Evolutionary conservation across 2,888 invertebrate species (phyloP).

Genomic region (Drosophila pegasa): DNA sequence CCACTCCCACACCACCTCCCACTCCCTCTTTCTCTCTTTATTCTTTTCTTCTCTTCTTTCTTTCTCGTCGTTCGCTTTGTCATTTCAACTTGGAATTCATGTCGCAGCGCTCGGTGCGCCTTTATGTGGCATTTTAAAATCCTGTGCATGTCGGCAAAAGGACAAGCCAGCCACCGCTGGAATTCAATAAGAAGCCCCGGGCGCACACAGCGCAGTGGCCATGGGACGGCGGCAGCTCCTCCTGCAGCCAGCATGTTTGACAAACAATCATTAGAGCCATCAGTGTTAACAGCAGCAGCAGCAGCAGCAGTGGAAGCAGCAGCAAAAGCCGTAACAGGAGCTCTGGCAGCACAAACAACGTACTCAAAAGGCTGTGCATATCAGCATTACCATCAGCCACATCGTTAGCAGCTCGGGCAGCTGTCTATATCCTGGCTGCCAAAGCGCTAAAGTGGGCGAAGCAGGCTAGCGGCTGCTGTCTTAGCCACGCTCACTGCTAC

Average conservation of each 20-base stretch:
- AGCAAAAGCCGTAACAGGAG: slow-evolving; percentile 5
- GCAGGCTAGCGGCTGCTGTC: neutral
- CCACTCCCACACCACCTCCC: neutral
- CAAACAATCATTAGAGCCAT: slow-evolving; percentile 77
- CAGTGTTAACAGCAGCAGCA: slow-evolving; percentile 41
- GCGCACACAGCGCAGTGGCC: slow-evolving; percentile 15
- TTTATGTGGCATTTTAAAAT: slow-evolving; percentile 75
- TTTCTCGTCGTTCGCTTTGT: slow-evolving; percentile 65
- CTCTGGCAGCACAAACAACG: slow-evolving; percentile 5
- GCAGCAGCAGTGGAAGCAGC: slow-evolving; percentile 1
- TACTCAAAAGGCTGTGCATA: slow-evolving; percentile 42
- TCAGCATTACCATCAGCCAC: slow-evolving; percentile 54
- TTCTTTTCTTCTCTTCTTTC: neutral
- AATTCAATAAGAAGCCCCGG: slow-evolving; percentile 69
- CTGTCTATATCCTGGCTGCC: slow-evolving; percentile 29
- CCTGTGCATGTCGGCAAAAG: slow-evolving; percentile 68
- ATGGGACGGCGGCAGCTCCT: slow-evolving; percentile 23
- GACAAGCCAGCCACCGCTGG: slow-evolving; percentile 51
- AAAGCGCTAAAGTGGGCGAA: neutral
- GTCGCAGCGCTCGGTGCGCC: slow-evolving; percentile 61
- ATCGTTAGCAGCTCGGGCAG: slow-evolving; percentile 63
- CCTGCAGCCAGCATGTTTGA: slow-evolving; percentile 60
- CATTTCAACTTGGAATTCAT: slow-evolving; percentile 73
- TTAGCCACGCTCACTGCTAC: slow-evolving; percentile 9
- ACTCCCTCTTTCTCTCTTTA: neutral